phyloP scores from a whole-genome alignment of 2,888 invertebrate species.

The Brachyptera risi region DNA sequence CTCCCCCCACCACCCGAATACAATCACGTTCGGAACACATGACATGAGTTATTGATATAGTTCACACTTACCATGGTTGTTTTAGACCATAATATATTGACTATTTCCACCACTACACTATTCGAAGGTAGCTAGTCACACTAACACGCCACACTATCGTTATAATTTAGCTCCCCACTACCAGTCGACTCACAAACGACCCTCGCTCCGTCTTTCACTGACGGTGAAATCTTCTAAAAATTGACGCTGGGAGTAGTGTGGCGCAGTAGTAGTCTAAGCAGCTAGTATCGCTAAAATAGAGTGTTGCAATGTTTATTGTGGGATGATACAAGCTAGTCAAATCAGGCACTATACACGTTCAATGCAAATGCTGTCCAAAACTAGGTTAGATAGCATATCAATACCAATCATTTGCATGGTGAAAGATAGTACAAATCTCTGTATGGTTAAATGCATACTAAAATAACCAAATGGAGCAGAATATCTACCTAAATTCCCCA shows the following conservation, averaged over 20 bases:
- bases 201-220: conserved; percentile 31
- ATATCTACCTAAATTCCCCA: conserved; percentile 10
- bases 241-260: conserved; percentile 29
- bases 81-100: conserved; percentile 31
- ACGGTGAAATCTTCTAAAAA: conserved; percentile 30
- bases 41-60: too few species aligned
- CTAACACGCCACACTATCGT: conserved; percentile 25
- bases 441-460: not conserved
- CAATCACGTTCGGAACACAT: not conserved
- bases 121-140: conserved; percentile 25
- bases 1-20: not conserved
- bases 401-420: not conserved
- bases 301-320: conserved; percentile 33
- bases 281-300: too few species aligned
- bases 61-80: conserved; percentile 32
- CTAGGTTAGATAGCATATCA: not conserved
- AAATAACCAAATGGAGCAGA: not conserved
- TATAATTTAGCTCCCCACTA: conserved; percentile 27
- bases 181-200: conserved; percentile 23
- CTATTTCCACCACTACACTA: conserved; percentile 29
- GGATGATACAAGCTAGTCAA: conserved; percentile 30
- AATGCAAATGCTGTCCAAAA: not conserved
- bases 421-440: too few species aligned
- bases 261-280: conserved; percentile 33
- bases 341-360: conserved; percentile 23